phyloP scores from a whole-genome alignment of 2,113 vertebrate genomes.

The Amblyopsis rosae region DNA sequence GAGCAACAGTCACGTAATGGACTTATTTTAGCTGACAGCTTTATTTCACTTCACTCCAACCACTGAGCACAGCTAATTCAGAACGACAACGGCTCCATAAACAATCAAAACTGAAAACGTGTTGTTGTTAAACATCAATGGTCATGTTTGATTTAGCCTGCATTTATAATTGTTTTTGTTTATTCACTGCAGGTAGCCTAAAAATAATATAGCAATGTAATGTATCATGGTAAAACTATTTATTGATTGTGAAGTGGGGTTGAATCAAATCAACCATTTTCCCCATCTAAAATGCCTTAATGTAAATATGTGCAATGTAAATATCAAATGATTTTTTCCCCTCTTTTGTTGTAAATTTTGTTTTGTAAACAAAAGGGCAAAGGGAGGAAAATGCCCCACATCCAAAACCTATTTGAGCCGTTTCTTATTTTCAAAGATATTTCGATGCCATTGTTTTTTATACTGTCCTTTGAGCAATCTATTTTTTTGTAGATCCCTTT shows the following conservation, averaged over 20 bases:
- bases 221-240: conserved; percentile 74
- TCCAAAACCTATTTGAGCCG: conserved; percentile 69
- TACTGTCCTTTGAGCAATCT: conserved; percentile 68
- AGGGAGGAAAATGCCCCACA: conserved; percentile 59
- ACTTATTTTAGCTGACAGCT: background rate
- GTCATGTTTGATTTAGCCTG: conserved; percentile 48
- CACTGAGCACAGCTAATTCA: conserved; percentile 39
- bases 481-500: conserved; percentile 68
- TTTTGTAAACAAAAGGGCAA: conserved; percentile 72
- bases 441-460: conserved; percentile 72
- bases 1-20: conserved; percentile 14
- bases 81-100: conserved; percentile 29
- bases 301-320: conserved; percentile 83
- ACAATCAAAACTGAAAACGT: conserved; percentile 19
- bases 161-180: conserved; percentile 62
- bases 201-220: conserved; percentile 72
- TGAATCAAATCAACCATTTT: conserved; percentile 63
- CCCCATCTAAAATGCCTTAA: conserved; percentile 80
- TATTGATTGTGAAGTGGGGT: conserved; percentile 77
- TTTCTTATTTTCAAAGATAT: conserved; percentile 60
- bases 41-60: conserved; percentile 12
- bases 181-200: conserved; percentile 68
- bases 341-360: conserved; percentile 56
- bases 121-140: conserved; percentile 32
- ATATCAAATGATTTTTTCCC: conserved; percentile 63